Evolutionary conservation across 2,888 invertebrate genomes (phyloP).

Genomic region (Drosophila atripex): DNA sequence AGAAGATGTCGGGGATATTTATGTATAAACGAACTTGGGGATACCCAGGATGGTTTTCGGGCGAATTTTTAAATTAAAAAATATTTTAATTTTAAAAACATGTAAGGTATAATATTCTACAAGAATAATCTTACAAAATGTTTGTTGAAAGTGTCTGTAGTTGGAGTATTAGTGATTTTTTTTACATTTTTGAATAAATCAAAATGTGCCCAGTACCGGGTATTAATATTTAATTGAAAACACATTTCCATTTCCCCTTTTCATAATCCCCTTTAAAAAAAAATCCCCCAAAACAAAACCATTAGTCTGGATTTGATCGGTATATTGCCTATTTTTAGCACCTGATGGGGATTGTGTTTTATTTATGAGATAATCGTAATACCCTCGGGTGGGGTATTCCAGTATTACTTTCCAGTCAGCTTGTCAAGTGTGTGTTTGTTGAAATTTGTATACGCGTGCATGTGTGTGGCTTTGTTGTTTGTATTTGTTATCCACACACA

Average conservation of each 20-base stretch:
- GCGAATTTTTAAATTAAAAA: not conserved
- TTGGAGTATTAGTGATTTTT: too few species aligned
- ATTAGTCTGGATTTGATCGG: not conserved
- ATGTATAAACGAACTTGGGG: not conserved
- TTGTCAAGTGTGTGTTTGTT: constrained; percentile 6
- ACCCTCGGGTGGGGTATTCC: not conserved
- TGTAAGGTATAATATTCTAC: too few species aligned
- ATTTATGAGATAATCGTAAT: not conserved
- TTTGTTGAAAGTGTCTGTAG: too few species aligned
- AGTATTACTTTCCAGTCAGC: constrained; percentile 11
- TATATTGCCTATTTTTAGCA: not conserved
- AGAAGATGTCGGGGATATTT: not conserved
- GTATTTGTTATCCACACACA: constrained; percentile 11
- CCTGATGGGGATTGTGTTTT: not conserved
- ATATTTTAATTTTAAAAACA: not conserved
- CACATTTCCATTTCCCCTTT: not conserved
- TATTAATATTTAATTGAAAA: too few species aligned
- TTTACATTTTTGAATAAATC: too few species aligned
- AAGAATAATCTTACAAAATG: too few species aligned
- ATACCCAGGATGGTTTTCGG: not conserved
- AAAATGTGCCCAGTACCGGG: too few species aligned
- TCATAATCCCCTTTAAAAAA: not conserved
- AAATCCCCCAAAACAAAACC: not conserved
- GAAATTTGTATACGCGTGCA: not conserved
- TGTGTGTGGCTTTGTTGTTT: constrained; percentile 3